A percentile compares a stretch with the other conserved stretches of the same genome.
phyloP scores from a whole-genome alignment of 1,140 invertebrate species.

The Sycophaga agraensis region DNA sequence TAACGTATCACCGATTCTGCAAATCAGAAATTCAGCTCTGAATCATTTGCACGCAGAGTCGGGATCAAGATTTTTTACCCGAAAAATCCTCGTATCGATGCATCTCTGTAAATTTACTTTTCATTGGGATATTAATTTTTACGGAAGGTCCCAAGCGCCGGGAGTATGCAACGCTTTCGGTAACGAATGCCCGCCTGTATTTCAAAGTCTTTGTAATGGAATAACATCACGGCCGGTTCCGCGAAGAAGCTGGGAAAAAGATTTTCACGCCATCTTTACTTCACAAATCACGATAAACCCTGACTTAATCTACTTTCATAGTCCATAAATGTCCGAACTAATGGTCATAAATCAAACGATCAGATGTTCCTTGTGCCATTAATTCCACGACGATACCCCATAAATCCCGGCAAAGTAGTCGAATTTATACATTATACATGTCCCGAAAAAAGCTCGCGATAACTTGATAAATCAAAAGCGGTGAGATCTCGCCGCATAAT shows the following conservation, averaged over 20 bases:
- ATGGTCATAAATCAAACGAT: slow-evolving; percentile 20
- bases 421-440: neutral
- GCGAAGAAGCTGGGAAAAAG: neutral
- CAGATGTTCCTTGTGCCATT: neutral
- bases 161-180: too few relatives aligned
- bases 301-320: slow-evolving; percentile 20
- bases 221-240: too few relatives aligned
- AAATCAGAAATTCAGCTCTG: too few relatives aligned
- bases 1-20: too few relatives aligned
- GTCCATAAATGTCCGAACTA: slow-evolving; percentile 15
- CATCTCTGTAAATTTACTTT: too few relatives aligned
- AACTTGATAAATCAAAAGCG: slow-evolving; percentile 18
- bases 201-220: too few relatives aligned
- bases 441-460: neutral
- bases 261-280: neutral
- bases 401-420: slow-evolving; percentile 25
- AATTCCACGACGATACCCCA: neutral
- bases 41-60: too few relatives aligned
- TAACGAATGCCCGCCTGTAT: too few relatives aligned
- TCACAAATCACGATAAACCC: slow-evolving; percentile 11
- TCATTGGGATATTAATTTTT: too few relatives aligned
- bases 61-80: too few relatives aligned
- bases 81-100: too few relatives aligned
- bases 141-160: too few relatives aligned
- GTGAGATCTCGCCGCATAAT: slow-evolving; percentile 9